Conservation (phyloP, 2,113 vertebrate species). For the Neotoma lepida region DNA sequence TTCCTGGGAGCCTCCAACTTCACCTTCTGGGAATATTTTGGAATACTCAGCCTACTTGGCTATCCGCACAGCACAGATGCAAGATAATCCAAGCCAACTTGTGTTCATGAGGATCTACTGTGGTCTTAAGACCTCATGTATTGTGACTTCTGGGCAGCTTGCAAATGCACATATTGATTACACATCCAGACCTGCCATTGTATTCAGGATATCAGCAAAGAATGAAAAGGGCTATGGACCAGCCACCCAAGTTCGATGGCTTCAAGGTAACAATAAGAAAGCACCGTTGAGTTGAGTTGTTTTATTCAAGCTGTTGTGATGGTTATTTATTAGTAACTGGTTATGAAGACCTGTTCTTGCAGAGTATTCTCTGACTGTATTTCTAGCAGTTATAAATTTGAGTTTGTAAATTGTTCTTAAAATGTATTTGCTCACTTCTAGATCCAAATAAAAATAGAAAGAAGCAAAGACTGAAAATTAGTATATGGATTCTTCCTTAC, state of each 20-base stretch:
- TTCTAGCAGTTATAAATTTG: slow-evolving; percentile 73
- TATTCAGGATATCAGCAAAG: slow-evolving; percentile 98
- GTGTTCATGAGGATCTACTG: slow-evolving; percentile 98
- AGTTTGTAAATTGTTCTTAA: slow-evolving; percentile 75
- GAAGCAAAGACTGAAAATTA: slow-evolving; percentile 79
- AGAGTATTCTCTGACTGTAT: slow-evolving; percentile 71
- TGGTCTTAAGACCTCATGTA: slow-evolving; percentile 94
- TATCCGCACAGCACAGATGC: slow-evolving; percentile 90
- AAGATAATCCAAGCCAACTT: slow-evolving; percentile 89
- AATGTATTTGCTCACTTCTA: slow-evolving; percentile 77
- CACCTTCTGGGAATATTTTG: slow-evolving; percentile 94
- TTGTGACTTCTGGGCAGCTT: slow-evolving; percentile 91
- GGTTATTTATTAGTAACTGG: slow-evolving; percentile 80
- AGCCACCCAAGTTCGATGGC: slow-evolving; percentile 98
- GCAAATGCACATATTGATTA: slow-evolving; percentile 95
- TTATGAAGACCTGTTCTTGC: slow-evolving; percentile 73
- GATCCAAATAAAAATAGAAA: slow-evolving; percentile 80
- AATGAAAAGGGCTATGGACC: slow-evolving; percentile 98
- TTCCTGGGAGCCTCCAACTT: slow-evolving; percentile 97
- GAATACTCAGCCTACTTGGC: slow-evolving; percentile 98
- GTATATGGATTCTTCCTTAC: slow-evolving; percentile 69
- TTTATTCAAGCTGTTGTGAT: slow-evolving; percentile 62
- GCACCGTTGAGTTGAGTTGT: slow-evolving; percentile 33
- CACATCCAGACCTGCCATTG: slow-evolving; percentile 93
- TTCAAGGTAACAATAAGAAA: slow-evolving; percentile 90